Evolutionary conservation across 1,140 invertebrate genomes (phyloP).

Genomic region (Bradysia coprophila): DNA sequence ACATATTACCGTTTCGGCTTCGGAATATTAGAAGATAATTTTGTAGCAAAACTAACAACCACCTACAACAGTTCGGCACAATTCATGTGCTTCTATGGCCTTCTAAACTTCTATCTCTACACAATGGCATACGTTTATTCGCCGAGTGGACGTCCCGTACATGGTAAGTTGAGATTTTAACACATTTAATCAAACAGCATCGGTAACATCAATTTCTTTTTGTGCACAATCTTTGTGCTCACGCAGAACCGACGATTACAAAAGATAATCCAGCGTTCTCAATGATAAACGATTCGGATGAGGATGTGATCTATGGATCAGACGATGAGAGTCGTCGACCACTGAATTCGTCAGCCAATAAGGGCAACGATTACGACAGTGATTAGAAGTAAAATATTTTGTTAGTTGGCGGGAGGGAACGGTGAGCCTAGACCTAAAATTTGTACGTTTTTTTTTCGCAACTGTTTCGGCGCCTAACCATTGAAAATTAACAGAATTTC

Average conservation of each 20-base stretch:
- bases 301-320: constrained; percentile 90
- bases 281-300: constrained; percentile 96
- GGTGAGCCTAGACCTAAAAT: too few relatives aligned
- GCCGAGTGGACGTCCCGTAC: constrained; percentile 56
- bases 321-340: constrained; percentile 69
- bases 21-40: constrained; percentile 81
- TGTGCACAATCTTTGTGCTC: neutral
- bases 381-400: too few relatives aligned
- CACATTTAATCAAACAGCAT: neutral
- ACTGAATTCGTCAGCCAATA: constrained; percentile 35
- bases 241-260: constrained; percentile 65
- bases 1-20: constrained; percentile 71
- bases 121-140: constrained; percentile 91
- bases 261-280: constrained; percentile 95
- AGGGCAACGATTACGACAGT: constrained; percentile 45
- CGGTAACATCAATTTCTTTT: neutral
- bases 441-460: too few relatives aligned
- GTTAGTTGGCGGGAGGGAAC: too few relatives aligned
- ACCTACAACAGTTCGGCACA: constrained; percentile 80
- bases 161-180: too few relatives aligned
- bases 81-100: constrained; percentile 89
- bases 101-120: constrained; percentile 87
- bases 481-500: too few relatives aligned
- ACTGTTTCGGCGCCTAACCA: too few relatives aligned
- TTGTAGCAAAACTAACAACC: constrained; percentile 69